phyloP scores from a whole-genome alignment of 2,797 vertebrate species.

The Sciurus carolinensis region DNA sequence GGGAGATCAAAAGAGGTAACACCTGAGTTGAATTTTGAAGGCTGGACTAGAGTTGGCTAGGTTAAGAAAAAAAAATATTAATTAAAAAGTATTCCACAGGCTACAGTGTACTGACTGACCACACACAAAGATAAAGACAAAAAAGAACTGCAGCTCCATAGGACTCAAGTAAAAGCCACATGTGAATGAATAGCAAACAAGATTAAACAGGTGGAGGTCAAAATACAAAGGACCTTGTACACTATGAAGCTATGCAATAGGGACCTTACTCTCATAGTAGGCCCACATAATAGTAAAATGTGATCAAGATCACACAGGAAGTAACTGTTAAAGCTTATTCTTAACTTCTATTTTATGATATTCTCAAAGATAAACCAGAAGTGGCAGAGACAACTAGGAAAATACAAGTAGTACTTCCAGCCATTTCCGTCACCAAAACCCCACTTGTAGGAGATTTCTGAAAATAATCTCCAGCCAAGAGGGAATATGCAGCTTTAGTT shows the following conservation, averaged over 20 bases:
- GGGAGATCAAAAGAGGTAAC: background rate
- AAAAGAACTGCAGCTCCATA: background rate
- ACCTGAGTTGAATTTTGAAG: conserved; percentile 47
- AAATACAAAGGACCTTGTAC: conserved; percentile 20
- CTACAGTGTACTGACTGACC: background rate
- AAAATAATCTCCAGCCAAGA: conserved; percentile 11
- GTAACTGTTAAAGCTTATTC: conserved; percentile 26
- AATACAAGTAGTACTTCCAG: background rate
- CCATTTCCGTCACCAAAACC: background rate
- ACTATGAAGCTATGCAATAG: background rate
- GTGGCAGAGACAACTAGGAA: background rate
- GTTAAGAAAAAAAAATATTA: background rate
- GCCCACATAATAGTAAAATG: background rate
- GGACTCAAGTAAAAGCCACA: conserved; percentile 40
- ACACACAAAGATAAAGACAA: conserved; percentile 31
- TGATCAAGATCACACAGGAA: background rate
- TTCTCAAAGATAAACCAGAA: background rate
- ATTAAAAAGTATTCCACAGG: background rate
- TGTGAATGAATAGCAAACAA: background rate
- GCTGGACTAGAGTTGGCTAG: background rate
- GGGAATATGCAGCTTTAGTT: background rate
- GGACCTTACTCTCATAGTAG: background rate
- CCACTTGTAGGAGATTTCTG: background rate
- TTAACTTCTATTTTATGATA: background rate
- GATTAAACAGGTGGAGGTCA: conserved; percentile 1